Evolutionary conservation across 2,797 vertebrate species (phyloP).

Genomic region (Ctenopoma kingsleyae): DNA sequence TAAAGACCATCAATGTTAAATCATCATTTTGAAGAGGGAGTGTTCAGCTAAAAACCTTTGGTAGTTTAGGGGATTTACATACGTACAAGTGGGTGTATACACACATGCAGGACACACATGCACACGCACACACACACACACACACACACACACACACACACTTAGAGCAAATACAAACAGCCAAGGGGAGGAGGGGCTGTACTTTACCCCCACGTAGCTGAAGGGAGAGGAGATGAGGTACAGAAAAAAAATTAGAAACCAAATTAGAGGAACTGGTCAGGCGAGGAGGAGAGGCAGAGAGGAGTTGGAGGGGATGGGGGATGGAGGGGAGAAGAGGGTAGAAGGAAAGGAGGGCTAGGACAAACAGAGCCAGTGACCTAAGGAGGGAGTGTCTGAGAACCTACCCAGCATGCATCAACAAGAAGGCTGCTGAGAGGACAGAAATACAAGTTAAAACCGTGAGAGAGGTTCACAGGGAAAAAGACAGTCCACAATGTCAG

Average conservation of each 20-base stretch:
- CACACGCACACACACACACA: constrained; percentile 16
- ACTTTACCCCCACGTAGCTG: constrained; percentile 69
- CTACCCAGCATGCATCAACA: constrained; percentile 74
- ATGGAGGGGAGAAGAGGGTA: constrained; percentile 24
- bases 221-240: constrained; percentile 71
- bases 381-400: constrained; percentile 77
- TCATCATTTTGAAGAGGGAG: constrained; percentile 56
- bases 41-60: constrained; percentile 39
- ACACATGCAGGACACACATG: constrained; percentile 9
- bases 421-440: constrained; percentile 80
- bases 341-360: constrained; percentile 67
- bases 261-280: constrained; percentile 84
- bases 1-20: constrained; percentile 63
- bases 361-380: constrained; percentile 79
- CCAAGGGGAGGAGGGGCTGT: constrained; percentile 66
- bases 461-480: constrained; percentile 18
- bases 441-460: constrained; percentile 63
- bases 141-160: constrained; percentile 19
- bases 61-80: constrained; percentile 70
- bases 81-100: constrained; percentile 8
- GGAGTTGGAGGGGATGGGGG: constrained; percentile 49
- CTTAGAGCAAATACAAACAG: constrained; percentile 60
- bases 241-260: constrained; percentile 76
- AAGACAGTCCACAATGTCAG: constrained; percentile 31
- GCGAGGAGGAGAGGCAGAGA: constrained; percentile 70